Evolutionary conservation across 2,888 invertebrate genomes (phyloP), one percentile per base, ranked within the genome.

Genomic region (Cephus nigrinus): DNA sequence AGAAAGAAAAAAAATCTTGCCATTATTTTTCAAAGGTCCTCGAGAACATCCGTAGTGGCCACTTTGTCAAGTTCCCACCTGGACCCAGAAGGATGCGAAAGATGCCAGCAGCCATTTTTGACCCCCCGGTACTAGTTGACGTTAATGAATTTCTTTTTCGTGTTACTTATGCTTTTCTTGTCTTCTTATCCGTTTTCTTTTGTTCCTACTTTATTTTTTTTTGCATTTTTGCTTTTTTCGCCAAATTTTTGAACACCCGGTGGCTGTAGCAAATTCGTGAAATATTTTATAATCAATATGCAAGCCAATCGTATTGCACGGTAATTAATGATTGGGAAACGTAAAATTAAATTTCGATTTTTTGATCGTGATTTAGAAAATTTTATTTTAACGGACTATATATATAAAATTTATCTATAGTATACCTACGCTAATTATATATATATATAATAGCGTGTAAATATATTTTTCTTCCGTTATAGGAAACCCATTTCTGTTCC

Each of bases 21-120:
- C 23, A 55, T 55, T 55, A 55, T 55, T 23, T 55, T 55, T 2
- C 23, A 55, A 23, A 23, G 40, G 2, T 23, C 23, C 23, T 23
- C 23, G 23, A 23, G 40, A 79, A 80, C 81, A 72, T 78, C 83
- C 84, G 78, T 81, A 81, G 83, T 76, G 83, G 85, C 87, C 87
- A 88, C 87, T 88, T 88, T 88, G 88, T 88, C 88, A 87, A 86
- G 84, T 87, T 87, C 85, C 87, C 88, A 88, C 88, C 88, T 87
- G 88, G 88, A 77, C 79, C 55, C 40, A 68, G 80, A 72, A 77
- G 33, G 73, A 73, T 11, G 35, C 35, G 34, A 30, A 34, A 23
- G 34, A 32, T n/a, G 74, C 71, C 31, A 31, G 31, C 31, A 5
- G 71, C 71, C 71, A 71, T 32, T 71, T 33, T 71, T 30, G 40